Evolutionary conservation across 2,113 vertebrate species (phyloP), one percentile per base, ranked within the genome.

Genomic region (Paralichthys olivaceus): DNA sequence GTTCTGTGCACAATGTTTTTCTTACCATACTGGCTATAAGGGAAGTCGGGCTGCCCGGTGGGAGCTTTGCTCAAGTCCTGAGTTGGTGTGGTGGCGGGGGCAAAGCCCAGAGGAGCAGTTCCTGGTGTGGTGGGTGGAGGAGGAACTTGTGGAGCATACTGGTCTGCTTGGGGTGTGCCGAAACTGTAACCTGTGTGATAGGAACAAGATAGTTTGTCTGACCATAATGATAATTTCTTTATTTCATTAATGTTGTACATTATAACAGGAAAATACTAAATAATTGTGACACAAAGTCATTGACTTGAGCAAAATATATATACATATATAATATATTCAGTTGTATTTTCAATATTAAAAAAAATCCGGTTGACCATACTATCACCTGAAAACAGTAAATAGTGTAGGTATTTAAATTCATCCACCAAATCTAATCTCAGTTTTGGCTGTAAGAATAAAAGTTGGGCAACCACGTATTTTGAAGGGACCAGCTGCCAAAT

Each of bases 1-100:
- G 37, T 22, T 73, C 60, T 45, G 70, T 79, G 60, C 56, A 78
- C 72, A 63, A 72, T 68, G 71, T 62, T 77, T 69, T 84, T 95
- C 97, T 96, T 95, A 99, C 98, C 98, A 93, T 98, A 99, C 91
- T 99, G 98, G 90, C 96, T 96, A 61, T 98, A 99, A 73, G 98
- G 92, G 91, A 98, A 99, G 85, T 99, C 98, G 25, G 96, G 97
- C 90, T 98, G 98, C 85, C 96, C 97, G 43, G 96, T 93, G 2
- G 96, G 96, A 88, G 97, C 96, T 94, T 99, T 99, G 96, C 96
- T 97, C 95, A 98, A 95, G 92, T 99, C 98, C 86, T 99, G 98
- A 96, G 97, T 96, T 69, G 98, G 96, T 90, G 98, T 96, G 83
- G 96, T 97, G 76, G 98, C 96, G 4, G 97, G 96, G n/a, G 97